phyloP scores from a whole-genome alignment of 2,888 invertebrate species.

The Synanthedon myopaeformis region DNA sequence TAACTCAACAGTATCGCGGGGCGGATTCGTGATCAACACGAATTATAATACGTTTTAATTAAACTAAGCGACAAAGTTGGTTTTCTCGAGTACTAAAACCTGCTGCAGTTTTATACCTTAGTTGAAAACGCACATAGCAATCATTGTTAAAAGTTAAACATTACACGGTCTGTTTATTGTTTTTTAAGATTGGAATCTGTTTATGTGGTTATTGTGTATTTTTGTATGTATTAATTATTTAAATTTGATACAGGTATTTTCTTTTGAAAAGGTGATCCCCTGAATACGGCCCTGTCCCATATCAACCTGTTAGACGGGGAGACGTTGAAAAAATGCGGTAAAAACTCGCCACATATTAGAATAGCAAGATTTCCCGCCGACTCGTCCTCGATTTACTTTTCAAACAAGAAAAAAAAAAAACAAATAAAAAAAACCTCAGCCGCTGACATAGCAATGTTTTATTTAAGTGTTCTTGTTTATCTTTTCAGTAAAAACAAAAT shows the following conservation, averaged over 20 bases:
- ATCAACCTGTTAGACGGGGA: conserved; percentile 33
- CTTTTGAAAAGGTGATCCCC: background rate
- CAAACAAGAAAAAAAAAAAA: conserved; percentile 20
- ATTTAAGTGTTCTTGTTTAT: too few relatives aligned
- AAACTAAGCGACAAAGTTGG: conserved; percentile 46
- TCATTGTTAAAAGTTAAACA: too few relatives aligned
- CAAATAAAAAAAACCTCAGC: conserved; percentile 5
- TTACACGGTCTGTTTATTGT: too few relatives aligned
- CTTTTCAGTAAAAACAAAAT: too few relatives aligned
- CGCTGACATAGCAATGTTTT: conserved; percentile 7
- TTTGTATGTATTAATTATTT: too few relatives aligned
- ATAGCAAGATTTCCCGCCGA: conserved; percentile 45
- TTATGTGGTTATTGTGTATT: too few relatives aligned
- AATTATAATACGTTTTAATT: conserved; percentile 60
- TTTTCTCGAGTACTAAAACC: too few relatives aligned
- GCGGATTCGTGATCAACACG: conserved; percentile 59
- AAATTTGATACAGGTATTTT: too few relatives aligned
- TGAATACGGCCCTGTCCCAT: conserved; percentile 37
- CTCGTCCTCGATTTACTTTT: conserved; percentile 34
- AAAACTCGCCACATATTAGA: conserved; percentile 37
- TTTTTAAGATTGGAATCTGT: too few relatives aligned
- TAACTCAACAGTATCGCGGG: conserved; percentile 62
- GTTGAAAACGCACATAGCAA: too few relatives aligned
- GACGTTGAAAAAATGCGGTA: conserved; percentile 39
- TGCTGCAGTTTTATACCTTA: too few relatives aligned